phyloP scores from a whole-genome alignment of 2,888 invertebrate genomes.

The Cosmopolites sordidus region DNA sequence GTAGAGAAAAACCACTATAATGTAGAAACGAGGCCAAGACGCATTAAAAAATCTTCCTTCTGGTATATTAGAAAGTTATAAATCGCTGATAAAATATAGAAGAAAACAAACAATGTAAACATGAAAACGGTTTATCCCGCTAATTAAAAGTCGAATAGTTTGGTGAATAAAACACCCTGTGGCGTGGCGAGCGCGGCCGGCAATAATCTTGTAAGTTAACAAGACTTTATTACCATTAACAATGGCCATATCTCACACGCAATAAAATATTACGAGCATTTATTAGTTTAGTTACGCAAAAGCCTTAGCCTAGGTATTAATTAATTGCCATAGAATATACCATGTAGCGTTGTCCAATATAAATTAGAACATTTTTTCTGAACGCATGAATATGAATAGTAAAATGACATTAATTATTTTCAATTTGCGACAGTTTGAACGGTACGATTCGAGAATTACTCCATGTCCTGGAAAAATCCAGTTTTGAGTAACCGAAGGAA shows the following conservation, averaged over 20 bases:
- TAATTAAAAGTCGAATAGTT: no score
- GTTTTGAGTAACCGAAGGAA: no score
- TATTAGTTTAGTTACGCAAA: slow-evolving; percentile 25
- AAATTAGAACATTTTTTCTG: slow-evolving; percentile 20
- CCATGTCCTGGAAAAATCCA: slow-evolving; percentile 14
- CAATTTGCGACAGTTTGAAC: slow-evolving; percentile 18
- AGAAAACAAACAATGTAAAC: no score
- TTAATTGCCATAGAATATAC: slow-evolving; percentile 8
- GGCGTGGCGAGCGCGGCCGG: slow-evolving; percentile 1
- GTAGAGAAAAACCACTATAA: no score
- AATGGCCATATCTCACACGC: slow-evolving; percentile 18
- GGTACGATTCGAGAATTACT: slow-evolving; percentile 19
- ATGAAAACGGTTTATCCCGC: no score
- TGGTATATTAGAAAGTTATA: no score
- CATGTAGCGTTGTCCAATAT: slow-evolving; percentile 14
- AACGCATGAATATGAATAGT: slow-evolving; percentile 8
- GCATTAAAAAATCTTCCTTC: no score
- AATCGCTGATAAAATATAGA: no score
- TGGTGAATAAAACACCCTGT: no score
- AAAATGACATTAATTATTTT: slow-evolving; percentile 18
- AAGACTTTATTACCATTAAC: slow-evolving; percentile 18
- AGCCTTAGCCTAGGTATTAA: neutral
- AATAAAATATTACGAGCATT: slow-evolving; percentile 9
- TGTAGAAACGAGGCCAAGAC: no score
- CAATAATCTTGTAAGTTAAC: slow-evolving; percentile 17